Evolutionary conservation across 2,797 vertebrate species (phyloP), one percentile per base, ranked within the genome.

Genomic region (Strix occidentalis): DNA sequence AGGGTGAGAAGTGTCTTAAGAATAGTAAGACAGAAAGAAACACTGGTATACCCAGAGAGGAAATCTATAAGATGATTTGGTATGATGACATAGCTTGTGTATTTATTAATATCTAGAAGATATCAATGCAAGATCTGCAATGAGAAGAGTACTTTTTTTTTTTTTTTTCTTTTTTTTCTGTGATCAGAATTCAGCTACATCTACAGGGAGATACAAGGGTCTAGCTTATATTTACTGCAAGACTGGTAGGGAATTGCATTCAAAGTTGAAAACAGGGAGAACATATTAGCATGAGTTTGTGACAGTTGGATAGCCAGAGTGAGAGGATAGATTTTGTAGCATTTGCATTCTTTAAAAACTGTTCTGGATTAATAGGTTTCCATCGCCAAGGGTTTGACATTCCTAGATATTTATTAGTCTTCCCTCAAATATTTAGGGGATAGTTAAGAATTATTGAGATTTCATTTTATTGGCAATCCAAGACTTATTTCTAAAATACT

Each of bases 391-490:
- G 3, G 14, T 80, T 92, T 86, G 53, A 61, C 26, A 71, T 96
- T 91, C 11, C 5, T 58, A 72, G 29, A 65, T 65, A 78, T 88
- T 92, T 86, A 95, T 81, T 93, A 75, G 19, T 61, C 93, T 94
- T 85, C 60, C 41, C 13, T 91, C 65, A 91, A 89, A 81, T 81
- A 91, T 84, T 87, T 91, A 75, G 25, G 21, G 37, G 18, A 70
- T 48, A 65, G 31, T 87, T 69, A 95, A 87, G n/a, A 51, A 71
- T 81, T 94, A 90, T 26, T 87, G 54, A 84, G 58, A 74, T 89
- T 95, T 74, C 46, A 65, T 90, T 94, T 95, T 84, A 89, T 43
- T 96, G 31, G n/a, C 56, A 93, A 77, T 53, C 17, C 28, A 92
- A 93, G 64, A 66, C 20, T 43, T 45, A 64, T 82, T 92, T 95